Base-by-base conservation (phyloP, 2,113 vertebrate genomes). In the Corythoichthys intestinalis region DNA sequence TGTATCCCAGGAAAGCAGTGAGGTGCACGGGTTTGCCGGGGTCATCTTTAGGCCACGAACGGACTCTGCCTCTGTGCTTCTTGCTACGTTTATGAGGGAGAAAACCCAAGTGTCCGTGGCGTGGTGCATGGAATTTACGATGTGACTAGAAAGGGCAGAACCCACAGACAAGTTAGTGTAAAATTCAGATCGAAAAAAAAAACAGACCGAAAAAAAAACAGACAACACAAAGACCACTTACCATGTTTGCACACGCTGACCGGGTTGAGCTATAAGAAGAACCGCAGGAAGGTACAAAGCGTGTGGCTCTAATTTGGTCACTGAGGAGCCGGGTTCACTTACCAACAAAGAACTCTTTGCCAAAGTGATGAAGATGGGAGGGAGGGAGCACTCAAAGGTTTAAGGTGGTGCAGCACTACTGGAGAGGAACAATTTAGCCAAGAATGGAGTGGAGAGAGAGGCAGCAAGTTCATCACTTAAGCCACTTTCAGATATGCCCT, bases 1-100 rank as follows among this genome's bases (percentile, higher is more conserved):
- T 99, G 89, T 98, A 98, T 4, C 96, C 97, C 78, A 98, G 77
- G 80, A 96, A 98, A 57, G 95, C 96, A 0, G 96, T 94, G 66
- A 99, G 94, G 48, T 99, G 97, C 37, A 99, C 93, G 0, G 96
- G 96, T 76, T 94, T 92, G 84, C 86, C 93, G 17, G 94, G 66
- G 59, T 97, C 94, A 83, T 98, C 97, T 75, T 94, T 96, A n/a
- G 96, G 96, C 83, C 98, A 99, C 57, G 94, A 95, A 82, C 95
- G 96, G 62, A 96, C 94, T 83, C 91, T 96, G n/a, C 96, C 97
- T 0, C 94, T 90, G 72, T 98, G 96, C 64, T 92, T 91, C 78
- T 93, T 93, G 77, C 94, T 93, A 47, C 96, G 94, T 69, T 98
- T 98, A 75, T 91, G 93, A 54, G 97, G 95, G 88, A 99, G 79